Evolutionary conservation across 2,888 invertebrate species (phyloP).

Genomic region (Cephus sareptanus): DNA sequence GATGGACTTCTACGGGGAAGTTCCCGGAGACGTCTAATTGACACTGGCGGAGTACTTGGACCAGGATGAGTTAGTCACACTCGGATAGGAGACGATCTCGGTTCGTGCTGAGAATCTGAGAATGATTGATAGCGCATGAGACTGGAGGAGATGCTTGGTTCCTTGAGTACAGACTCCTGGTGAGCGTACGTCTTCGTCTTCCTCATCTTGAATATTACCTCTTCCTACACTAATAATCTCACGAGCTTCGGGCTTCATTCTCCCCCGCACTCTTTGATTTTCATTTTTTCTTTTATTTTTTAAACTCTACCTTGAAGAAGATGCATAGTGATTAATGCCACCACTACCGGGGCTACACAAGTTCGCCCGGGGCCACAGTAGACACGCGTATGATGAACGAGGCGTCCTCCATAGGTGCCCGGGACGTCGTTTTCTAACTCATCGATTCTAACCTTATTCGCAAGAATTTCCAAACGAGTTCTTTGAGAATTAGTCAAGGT

Average conservation of each 20-base stretch:
- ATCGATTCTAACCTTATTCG: slow-evolving; percentile 15
- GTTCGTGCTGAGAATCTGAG: neutral
- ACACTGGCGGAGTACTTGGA: neutral
- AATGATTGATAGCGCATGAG: neutral
- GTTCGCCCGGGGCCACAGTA: slow-evolving; percentile 15
- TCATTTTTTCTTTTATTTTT: neutral
- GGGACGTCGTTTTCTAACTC: slow-evolving; percentile 7
- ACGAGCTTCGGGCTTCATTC: neutral
- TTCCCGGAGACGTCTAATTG: neutral
- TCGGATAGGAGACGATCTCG: neutral
- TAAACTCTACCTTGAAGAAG: slow-evolving; percentile 24
- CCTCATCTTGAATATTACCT: neutral
- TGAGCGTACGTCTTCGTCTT: neutral
- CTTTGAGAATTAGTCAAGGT: neutral
- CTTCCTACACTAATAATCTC: slow-evolving; percentile 36
- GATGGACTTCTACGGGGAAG: neutral
- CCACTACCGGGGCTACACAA: slow-evolving; percentile 21
- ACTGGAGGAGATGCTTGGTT: neutral
- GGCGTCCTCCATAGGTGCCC: neutral
- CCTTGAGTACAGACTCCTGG: neutral
- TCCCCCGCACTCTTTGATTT: neutral
- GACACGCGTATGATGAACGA: slow-evolving; percentile 5
- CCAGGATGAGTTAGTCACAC: neutral
- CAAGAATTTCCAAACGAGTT: neutral
- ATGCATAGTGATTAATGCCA: slow-evolving; percentile 42